Evolutionary conservation across 1,140 invertebrate genomes (phyloP), one percentile per base, ranked within the genome.

Genomic region (Drosophila arizonae): DNA sequence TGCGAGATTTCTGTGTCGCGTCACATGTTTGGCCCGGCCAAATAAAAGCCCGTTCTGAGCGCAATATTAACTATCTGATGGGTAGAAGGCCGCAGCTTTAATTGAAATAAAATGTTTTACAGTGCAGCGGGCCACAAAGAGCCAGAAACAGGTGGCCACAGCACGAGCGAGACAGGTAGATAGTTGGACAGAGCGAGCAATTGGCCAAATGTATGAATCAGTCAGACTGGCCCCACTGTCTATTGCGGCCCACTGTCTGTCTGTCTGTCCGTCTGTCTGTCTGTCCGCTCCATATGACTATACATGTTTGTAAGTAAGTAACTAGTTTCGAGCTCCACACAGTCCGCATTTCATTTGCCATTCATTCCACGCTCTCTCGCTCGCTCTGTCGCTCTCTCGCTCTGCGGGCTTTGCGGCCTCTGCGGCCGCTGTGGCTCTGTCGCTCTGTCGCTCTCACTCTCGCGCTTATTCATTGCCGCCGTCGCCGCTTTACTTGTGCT

Each of bases 61-160:
- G 58, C 39, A 26, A 77, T 26, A 50, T 50, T 26, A 73, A 76
- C 77, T 77, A 69, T 41, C 48, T 46, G 64, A 72, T 36, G 50
- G 51, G 55, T 9, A 0, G 68, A 52, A 64, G 67, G 43, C 56
- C 63, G 63, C 52, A 69, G 81, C 61, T 86, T 87, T 87, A 86
- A 86, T 86, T 87, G 82, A 88, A 86, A 79, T 86, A 68, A 76
- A 86, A 86, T 81, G 82, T 81, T 76, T 78, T 30, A 8, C 50
- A 61, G 50, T 50, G 69, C 39, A 39, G 28, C 36, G 46, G 30
- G 24, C 28, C 64, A 52, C 48, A 60, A 71, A 50, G 36, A 50
- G 61, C 43, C 17, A 33, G 30, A 39, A 58, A 69, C 72, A 60
- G 48, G 57, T 60, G 63, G 66, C 30, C 60, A 36, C 15, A 43